Evolutionary conservation across 1,140 invertebrate species (phyloP).

Genomic region (Belonocnema kinseyi): DNA sequence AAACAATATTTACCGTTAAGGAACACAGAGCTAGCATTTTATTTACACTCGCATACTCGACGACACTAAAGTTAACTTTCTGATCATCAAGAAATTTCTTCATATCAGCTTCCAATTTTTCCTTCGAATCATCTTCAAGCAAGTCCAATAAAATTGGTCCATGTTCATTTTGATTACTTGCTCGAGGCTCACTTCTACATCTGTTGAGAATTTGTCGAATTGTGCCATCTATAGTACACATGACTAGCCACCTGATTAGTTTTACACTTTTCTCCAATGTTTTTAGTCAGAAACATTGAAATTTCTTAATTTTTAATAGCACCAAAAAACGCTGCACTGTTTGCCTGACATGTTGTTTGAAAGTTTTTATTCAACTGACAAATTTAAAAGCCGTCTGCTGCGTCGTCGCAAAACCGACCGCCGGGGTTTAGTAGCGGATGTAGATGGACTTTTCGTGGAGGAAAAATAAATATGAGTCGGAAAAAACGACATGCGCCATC

Average conservation of each 20-base stretch:
- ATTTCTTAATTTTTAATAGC: background rate
- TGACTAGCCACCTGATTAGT: background rate
- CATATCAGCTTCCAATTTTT: conserved; percentile 38
- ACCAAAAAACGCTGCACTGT: background rate
- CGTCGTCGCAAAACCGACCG: background rate
- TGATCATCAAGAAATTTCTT: conserved; percentile 40
- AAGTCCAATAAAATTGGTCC: background rate
- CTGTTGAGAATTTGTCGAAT: background rate
- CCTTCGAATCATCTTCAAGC: conserved; percentile 31
- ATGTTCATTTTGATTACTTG: background rate
- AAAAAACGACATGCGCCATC: background rate
- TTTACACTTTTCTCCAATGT: background rate
- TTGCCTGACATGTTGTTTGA: background rate
- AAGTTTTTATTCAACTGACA: background rate
- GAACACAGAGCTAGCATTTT: conserved; percentile 63
- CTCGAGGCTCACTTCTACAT: background rate
- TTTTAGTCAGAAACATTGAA: background rate
- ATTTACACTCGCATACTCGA: conserved; percentile 60
- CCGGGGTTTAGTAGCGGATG: background rate
- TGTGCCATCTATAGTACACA: background rate
- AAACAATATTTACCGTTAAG: conserved; percentile 57
- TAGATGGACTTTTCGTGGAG: background rate
- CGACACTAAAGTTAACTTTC: conserved; percentile 45
- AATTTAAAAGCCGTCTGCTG: conserved; percentile 23
- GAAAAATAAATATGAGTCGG: background rate